Percentiles rank a stretch among this genome's conserved stretches.
These are phyloP conservation scores for Neopelma chrysocephalum DNA, from an alignment of 2,797 vertebrate species.

Conservation along the genomic window DNA sequence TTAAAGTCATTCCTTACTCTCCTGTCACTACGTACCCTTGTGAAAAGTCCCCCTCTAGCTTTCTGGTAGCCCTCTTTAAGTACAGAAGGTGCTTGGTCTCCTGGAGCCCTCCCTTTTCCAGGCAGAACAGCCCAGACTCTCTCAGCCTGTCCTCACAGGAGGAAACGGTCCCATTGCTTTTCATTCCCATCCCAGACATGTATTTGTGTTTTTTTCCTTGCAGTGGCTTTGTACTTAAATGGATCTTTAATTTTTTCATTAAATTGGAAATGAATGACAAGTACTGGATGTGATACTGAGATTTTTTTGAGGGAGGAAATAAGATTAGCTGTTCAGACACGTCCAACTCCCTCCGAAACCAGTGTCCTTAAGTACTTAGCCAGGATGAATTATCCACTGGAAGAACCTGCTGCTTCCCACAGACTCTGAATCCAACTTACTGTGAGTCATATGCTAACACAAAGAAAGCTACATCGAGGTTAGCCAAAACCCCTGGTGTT, in stretches of 20 bases:
- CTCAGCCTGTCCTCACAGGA: background rate
- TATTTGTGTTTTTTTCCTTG: background rate
- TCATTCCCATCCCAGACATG: rapidly evolving
- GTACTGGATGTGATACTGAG: background rate
- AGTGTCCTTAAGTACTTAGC: background rate
- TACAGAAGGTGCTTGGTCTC: background rate
- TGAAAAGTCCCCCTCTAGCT: background rate
- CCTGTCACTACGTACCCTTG: background rate
- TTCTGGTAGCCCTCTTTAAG: background rate
- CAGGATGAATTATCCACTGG: background rate
- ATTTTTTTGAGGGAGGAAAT: background rate
- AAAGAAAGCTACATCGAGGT: background rate
- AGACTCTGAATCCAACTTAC: background rate
- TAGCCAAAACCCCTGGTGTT: background rate
- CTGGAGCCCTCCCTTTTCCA: background rate
- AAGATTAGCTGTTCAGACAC: background rate
- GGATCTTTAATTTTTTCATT: background rate
- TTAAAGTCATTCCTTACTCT: background rate
- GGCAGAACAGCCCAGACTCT: background rate
- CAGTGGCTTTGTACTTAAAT: background rate
- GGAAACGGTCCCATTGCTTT: background rate
- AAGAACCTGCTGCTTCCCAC: background rate
- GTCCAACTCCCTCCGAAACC: background rate
- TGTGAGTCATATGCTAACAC: background rate
- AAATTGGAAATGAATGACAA: background rate